Conservation (phyloP, 2,797 vertebrate genomes). For the Pogoniulus pusillus region DNA sequence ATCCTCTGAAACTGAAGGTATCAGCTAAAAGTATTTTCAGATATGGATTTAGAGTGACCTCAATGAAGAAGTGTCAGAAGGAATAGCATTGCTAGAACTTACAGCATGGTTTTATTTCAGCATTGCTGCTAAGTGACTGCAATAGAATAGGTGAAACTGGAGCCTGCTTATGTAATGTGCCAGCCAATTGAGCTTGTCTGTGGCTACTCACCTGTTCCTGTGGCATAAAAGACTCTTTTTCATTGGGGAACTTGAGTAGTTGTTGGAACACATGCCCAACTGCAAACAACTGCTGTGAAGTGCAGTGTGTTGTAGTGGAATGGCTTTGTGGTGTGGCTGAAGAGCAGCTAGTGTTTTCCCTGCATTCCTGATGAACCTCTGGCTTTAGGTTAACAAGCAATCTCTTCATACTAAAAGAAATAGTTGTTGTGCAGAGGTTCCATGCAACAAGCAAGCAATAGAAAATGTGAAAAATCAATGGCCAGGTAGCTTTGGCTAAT, state of each 20-base stretch:
- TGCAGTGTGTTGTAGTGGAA: neutral
- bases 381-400: neutral
- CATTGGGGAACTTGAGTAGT: neutral
- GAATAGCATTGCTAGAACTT: neutral
- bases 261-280: neutral
- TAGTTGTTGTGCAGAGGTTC: neutral
- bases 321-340: neutral
- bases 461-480: neutral
- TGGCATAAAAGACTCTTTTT: neutral
- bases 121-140: neutral
- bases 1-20: neutral
- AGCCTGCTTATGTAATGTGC: neutral
- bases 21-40: neutral
- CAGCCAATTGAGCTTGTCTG: neutral
- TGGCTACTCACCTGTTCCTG: neutral
- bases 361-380: neutral
- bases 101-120: neutral
- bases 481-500: neutral
- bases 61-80: neutral
- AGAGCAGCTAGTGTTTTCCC: neutral
- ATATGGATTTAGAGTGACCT: neutral
- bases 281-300: too few relatives aligned
- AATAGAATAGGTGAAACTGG: neutral
- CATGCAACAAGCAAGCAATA: neutral
- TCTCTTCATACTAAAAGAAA: neutral